Percentiles rank a stretch among this genome's conserved stretches.
Conservation (phyloP, 2,888 invertebrate genomes). For the Melanostoma scalare region DNA sequence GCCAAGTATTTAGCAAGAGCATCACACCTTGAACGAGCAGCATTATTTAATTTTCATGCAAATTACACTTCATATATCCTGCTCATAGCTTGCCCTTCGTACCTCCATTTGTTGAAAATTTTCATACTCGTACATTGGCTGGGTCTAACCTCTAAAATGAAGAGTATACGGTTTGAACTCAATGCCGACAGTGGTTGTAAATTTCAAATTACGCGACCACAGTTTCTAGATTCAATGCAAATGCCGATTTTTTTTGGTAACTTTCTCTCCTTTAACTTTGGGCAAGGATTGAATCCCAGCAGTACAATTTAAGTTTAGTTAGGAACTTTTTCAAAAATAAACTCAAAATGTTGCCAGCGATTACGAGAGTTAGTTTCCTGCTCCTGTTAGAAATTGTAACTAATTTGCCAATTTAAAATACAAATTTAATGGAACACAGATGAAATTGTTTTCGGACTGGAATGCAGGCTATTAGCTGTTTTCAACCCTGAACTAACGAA, state of each 20-base stretch:
- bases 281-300: no score
- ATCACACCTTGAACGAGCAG: conserved; percentile 64
- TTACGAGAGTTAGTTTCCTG: conserved; percentile 28
- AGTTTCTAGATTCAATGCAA: conserved; percentile 20
- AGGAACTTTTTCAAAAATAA: conserved; percentile 8
- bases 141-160: no score
- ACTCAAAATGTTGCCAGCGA: conserved; percentile 22
- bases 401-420: conserved; percentile 31
- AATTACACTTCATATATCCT: conserved; percentile 57
- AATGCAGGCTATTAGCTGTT: no score
- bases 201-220: conserved; percentile 55
- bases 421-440: no score
- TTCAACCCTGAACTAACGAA: no score
- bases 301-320: no score
- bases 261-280: no score
- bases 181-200: conserved; percentile 37
- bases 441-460: no score
- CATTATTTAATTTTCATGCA: conserved; percentile 73
- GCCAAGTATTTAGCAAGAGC: conserved; percentile 50
- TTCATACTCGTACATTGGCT: no score
- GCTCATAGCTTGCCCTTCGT: not conserved
- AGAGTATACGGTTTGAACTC: not conserved
- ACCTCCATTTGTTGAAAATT: not conserved
- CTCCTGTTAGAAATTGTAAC: conserved; percentile 30
- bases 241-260: conserved; percentile 14